Conservation (phyloP, 2,888 invertebrate species). For the Coenonympha glycerion region DNA sequence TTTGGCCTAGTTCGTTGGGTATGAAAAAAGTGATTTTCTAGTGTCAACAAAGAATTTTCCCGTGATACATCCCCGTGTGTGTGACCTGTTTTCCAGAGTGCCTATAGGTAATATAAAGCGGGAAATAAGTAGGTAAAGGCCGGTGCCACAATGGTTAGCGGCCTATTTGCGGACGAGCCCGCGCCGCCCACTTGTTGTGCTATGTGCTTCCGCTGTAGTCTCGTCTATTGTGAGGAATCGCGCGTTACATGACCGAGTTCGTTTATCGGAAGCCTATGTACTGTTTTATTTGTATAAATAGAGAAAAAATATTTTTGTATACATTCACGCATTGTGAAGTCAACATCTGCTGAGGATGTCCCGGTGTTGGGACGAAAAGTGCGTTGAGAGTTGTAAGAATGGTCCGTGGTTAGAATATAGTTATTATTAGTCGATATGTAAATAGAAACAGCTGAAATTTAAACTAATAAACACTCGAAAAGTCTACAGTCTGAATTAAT, state of each 20-base stretch:
- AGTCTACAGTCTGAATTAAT: neutral
- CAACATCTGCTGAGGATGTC: no score
- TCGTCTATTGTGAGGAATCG: constrained; percentile 43
- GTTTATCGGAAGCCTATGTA: constrained; percentile 42
- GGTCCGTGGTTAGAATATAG: no score
- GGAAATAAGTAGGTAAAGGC: constrained; percentile 41
- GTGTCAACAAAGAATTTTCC: no score
- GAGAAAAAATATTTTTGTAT: neutral
- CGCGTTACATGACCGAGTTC: constrained; percentile 53
- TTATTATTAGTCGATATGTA: no score
- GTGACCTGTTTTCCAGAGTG: constrained; percentile 22
- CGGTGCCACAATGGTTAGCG: constrained; percentile 48
- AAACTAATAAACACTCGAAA: no score
- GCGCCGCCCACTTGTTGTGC: constrained; percentile 65
- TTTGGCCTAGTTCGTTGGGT: no score
- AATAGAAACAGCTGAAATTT: no score
- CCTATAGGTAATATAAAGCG: constrained; percentile 44
- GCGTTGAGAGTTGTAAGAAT: no score
- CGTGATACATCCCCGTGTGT: no score
- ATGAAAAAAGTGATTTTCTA: no score
- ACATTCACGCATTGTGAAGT: no score
- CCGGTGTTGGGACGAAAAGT: no score
- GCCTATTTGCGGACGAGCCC: constrained; percentile 63
- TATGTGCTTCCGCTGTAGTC: constrained; percentile 57
- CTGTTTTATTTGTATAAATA: neutral